phyloP scores from a whole-genome alignment of 2,113 vertebrate genomes.

The Oenanthe melanoleuca region DNA sequence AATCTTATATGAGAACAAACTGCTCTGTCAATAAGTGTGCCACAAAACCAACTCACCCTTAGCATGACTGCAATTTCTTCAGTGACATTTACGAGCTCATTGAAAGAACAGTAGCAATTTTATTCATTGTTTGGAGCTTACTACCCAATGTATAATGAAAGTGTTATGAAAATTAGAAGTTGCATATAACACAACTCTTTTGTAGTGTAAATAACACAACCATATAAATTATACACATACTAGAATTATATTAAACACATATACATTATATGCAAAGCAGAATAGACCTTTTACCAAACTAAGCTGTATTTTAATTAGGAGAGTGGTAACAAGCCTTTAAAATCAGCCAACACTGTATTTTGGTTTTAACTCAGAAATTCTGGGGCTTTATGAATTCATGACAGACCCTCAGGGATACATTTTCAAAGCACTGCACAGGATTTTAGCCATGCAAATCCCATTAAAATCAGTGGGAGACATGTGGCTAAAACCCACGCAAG shows the following conservation, averaged over 20 bases:
- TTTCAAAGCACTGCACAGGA: conserved; percentile 67
- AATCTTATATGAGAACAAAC: conserved; percentile 24
- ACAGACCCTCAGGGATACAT: conserved; percentile 67
- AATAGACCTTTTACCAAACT: conserved; percentile 4
- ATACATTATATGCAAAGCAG: not conserved
- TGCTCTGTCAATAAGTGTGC: conserved; percentile 39
- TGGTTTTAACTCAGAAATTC: conserved; percentile 67
- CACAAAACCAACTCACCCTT: conserved; percentile 59
- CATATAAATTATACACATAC: conserved; percentile 18
- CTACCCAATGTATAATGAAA: conserved; percentile 43
- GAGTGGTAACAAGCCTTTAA: conserved; percentile 62
- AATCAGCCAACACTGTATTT: conserved; percentile 54
- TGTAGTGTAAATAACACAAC: conserved; percentile 47
- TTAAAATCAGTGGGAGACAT: conserved; percentile 71
- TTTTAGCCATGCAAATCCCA: conserved; percentile 75
- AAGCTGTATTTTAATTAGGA: conserved; percentile 58
- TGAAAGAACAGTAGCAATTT: conserved; percentile 50
- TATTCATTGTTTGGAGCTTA: conserved; percentile 46
- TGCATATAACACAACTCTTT: not conserved
- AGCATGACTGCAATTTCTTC: conserved; percentile 39
- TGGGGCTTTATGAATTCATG: conserved; percentile 68
- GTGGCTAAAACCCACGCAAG: conserved; percentile 65
- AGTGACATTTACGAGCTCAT: conserved; percentile 27
- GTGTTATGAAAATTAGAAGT: conserved; percentile 56
- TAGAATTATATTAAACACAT: conserved; percentile 3